Base-by-base conservation (phyloP, 92 coral and sea anemone species). In the Pocillopora grandis region DNA sequence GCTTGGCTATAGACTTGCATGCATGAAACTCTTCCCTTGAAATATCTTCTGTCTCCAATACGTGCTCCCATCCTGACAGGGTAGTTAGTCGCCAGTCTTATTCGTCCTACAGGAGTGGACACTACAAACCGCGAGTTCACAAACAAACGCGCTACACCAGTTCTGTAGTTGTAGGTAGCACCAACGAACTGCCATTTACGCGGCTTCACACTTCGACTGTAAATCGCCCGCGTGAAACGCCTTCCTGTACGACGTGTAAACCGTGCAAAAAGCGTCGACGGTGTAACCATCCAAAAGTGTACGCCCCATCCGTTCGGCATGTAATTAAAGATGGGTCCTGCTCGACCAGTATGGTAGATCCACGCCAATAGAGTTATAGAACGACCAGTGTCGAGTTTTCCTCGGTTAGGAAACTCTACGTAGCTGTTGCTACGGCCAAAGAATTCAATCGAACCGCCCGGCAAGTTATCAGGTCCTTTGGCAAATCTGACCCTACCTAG, bases 311-410 rank as follows among this genome's bases (percentile, higher is more conserved):
- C 93, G 23, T 85, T 80, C 55, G 87, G 67, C 75, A 62, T 77
- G 86, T 87, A 92, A 84, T 94, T 89, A 63, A 94, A 88, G 77
- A 94, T 92, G 27, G 98, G 98, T 33, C 98, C 98, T 1, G 83
- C 72, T 56, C 76, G 72, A 6, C 97, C 97, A 61, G 80, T 76
- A 80, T 84, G 91, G 77, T 87, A 81, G 57, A 95, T 86, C 90
- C 97, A 93, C 16, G 92, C 92, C 52, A 94, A 61, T 21, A 94
- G 79, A 63, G 98, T 92, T 73, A 92, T 86, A 16, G 98, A 94
- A 11, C 88, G 85, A 72, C 69, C 88, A 5, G 98, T 78, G 79
- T 92, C 95, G 7, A 94, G 74, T 37, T 80, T 86, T n/a, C 88
- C 88, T 15, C 87, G 86, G 64, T 92, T 88, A 3, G 93, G 93